phyloP scores from a whole-genome alignment of 1,140 invertebrate species.

The Halyomorpha halys region DNA sequence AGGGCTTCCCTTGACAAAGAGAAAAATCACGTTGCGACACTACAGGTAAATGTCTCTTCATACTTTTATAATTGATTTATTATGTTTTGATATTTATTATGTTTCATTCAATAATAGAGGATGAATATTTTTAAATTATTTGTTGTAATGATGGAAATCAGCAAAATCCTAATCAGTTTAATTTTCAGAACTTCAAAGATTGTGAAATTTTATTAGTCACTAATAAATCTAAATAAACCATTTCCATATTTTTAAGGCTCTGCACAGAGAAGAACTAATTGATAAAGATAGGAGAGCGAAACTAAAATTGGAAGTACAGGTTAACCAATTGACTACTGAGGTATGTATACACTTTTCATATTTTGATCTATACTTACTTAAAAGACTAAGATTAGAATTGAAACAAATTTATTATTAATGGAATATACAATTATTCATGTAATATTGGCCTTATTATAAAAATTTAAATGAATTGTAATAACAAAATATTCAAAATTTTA shows the following conservation, averaged over 20 bases:
- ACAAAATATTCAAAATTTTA: too few relatives aligned
- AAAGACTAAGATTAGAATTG: neutral
- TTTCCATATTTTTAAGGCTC: constrained; percentile 25
- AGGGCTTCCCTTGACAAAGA: constrained; percentile 41
- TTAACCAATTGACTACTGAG: constrained; percentile 46
- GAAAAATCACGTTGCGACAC: constrained; percentile 38
- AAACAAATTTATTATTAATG: constrained; percentile 31
- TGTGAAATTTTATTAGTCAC: too few relatives aligned
- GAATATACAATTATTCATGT: too few relatives aligned
- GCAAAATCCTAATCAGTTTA: too few relatives aligned
- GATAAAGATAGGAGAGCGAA: constrained; percentile 44
- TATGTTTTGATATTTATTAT: too few relatives aligned
- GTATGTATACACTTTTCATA: constrained; percentile 34
- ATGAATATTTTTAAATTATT: too few relatives aligned
- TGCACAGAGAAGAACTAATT: constrained; percentile 37
- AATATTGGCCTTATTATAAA: too few relatives aligned
- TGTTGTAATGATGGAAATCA: too few relatives aligned
- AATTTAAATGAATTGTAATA: too few relatives aligned
- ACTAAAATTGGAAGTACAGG: constrained; percentile 44
- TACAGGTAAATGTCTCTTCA: constrained; percentile 32
- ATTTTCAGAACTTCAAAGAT: too few relatives aligned
- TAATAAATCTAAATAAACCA: neutral
- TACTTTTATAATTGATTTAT: too few relatives aligned
- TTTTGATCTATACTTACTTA: neutral
- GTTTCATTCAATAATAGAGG: too few relatives aligned